Evolutionary conservation across 1,140 invertebrate species (phyloP).

Genomic region (Trypoxylus dichotomus): DNA sequence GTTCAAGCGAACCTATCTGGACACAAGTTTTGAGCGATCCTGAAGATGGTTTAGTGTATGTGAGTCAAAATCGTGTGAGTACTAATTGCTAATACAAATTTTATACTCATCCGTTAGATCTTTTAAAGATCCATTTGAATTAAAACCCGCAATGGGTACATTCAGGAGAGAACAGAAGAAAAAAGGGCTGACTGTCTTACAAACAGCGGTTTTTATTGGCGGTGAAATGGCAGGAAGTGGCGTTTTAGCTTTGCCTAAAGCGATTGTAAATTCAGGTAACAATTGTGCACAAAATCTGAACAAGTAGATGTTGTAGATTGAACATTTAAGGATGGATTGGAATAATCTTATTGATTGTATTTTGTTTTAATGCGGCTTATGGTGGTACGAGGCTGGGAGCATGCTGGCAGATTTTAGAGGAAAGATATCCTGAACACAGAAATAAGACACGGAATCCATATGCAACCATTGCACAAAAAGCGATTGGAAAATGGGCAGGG

Average conservation of each 20-base stretch:
- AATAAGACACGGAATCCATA: slow-evolving; percentile 66
- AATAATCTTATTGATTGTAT: slow-evolving; percentile 60
- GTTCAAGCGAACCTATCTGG: slow-evolving; percentile 41
- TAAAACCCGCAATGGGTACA: neutral
- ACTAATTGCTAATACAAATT: neutral
- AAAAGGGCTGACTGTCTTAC: slow-evolving; percentile 54
- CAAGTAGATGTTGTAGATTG: neutral
- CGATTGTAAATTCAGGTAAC: slow-evolving; percentile 66
- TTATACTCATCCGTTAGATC: neutral
- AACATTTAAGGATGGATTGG: slow-evolving; percentile 65
- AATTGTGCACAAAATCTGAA: neutral
- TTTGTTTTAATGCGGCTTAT: slow-evolving; percentile 62
- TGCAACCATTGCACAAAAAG: slow-evolving; percentile 65
- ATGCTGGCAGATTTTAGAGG: slow-evolving; percentile 73
- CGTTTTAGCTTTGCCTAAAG: slow-evolving; percentile 69
- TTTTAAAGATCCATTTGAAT: neutral
- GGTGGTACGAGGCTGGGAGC: slow-evolving; percentile 65
- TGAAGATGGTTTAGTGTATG: slow-evolving; percentile 35
- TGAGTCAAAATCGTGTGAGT: neutral
- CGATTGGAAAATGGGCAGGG: slow-evolving; percentile 65
- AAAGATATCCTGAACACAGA: slow-evolving; percentile 64
- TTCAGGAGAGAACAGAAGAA: slow-evolving; percentile 15
- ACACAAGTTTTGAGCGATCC: slow-evolving; percentile 36
- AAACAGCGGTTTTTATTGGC: slow-evolving; percentile 67
- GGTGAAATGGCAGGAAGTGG: slow-evolving; percentile 78